Conservation (phyloP, 2,888 invertebrate genomes). For the Seira ritae region DNA sequence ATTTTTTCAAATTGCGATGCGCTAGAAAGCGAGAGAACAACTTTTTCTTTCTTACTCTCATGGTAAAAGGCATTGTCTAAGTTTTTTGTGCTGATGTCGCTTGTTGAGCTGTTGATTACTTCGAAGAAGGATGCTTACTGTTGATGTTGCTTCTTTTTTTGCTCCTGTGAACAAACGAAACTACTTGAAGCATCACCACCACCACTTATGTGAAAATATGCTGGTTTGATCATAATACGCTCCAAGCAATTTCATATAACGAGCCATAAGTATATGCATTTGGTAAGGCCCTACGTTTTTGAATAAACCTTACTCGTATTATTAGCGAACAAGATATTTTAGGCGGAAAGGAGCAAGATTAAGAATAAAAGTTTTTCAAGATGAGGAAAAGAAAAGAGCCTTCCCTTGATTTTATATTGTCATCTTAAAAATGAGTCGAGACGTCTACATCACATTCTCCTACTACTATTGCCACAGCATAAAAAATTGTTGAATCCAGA, state of each 20-base stretch:
- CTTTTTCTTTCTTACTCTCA: conserved; percentile 24
- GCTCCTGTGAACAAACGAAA: conserved; percentile 1
- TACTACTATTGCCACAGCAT: too few relatives aligned
- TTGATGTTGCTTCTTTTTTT: conserved; percentile 14
- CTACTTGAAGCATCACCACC: not conserved
- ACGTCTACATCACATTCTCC: conserved; percentile 38
- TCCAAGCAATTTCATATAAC: conserved; percentile 34
- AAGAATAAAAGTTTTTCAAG: not conserved
- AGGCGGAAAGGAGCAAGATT: too few relatives aligned
- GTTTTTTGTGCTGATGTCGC: conserved; percentile 61
- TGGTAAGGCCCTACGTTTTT: not conserved
- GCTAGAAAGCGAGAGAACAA: conserved; percentile 15
- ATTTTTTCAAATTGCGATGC: not conserved
- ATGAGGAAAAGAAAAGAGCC: not conserved
- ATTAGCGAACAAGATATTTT: not conserved
- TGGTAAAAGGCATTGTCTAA: conserved; percentile 37
- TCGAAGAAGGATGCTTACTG: conserved; percentile 34
- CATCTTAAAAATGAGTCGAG: conserved; percentile 38
- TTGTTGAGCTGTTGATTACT: conserved; percentile 58
- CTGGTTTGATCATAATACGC: conserved; percentile 40
- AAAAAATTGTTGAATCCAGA: conserved; percentile 56
- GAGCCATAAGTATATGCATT: too few relatives aligned
- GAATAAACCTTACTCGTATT: not conserved
- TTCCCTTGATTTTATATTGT: conserved; percentile 32
- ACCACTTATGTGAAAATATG: conserved; percentile 38